Percentiles rank a stretch among this genome's conserved stretches.
Conservation (phyloP, 2,888 invertebrate species). For the Blastobasis adustella region DNA sequence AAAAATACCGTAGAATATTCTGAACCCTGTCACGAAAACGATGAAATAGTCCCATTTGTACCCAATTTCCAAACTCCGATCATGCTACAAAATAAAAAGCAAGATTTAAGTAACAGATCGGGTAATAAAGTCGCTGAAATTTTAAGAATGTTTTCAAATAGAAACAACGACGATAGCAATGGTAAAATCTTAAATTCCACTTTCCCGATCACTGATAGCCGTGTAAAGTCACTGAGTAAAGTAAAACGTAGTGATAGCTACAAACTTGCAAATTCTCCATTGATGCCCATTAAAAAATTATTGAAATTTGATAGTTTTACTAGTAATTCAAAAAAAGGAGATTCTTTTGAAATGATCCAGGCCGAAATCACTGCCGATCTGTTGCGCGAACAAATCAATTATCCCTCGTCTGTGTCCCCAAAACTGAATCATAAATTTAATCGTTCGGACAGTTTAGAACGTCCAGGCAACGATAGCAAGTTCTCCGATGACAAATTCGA, state of each 20-base stretch:
- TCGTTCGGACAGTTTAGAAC: constrained; percentile 50
- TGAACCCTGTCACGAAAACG: constrained; percentile 31
- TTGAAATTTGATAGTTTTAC: constrained; percentile 67
- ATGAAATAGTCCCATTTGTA: constrained; percentile 56
- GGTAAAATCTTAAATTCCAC: constrained; percentile 30
- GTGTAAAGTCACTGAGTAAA: constrained; percentile 36
- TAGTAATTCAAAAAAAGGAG: constrained; percentile 56
- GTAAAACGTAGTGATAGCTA: constrained; percentile 90
- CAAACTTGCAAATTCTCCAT: constrained; percentile 84
- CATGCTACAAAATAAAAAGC: constrained; percentile 54
- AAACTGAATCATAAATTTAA: constrained; percentile 55
- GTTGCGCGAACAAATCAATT: constrained; percentile 80
- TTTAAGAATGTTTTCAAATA: constrained; percentile 63
- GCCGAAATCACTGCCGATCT: constrained; percentile 77
- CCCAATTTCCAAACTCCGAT: constrained; percentile 66
- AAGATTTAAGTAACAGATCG: constrained; percentile 38
- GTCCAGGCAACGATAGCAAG: constrained; percentile 33
- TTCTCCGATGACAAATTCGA: constrained; percentile 51
- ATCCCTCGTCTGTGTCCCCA: constrained; percentile 79
- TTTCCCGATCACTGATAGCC: neutral
- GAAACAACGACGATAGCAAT: constrained; percentile 35
- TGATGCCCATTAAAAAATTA: constrained; percentile 78
- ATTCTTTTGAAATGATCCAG: constrained; percentile 74
- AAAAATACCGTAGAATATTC: constrained; percentile 31
- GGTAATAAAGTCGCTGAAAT: constrained; percentile 61